phyloP scores from a whole-genome alignment of 2,113 vertebrate species.

The Neotoma lepida region DNA sequence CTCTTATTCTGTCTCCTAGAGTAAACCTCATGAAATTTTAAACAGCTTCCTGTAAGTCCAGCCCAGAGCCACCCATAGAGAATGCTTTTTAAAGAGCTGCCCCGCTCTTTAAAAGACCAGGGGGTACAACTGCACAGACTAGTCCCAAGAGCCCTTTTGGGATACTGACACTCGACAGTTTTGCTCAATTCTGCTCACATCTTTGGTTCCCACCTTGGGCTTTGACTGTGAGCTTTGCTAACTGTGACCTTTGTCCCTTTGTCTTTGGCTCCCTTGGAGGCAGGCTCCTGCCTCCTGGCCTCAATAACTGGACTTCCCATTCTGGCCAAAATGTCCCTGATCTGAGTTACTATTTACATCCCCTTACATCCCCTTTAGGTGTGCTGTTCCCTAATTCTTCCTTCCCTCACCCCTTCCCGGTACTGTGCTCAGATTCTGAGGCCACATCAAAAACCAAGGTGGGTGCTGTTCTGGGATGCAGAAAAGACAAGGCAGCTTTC shows the following conservation, averaged over 20 bases:
- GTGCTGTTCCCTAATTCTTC: neutral
- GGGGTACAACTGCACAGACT: accelerated
- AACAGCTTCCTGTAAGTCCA: neutral
- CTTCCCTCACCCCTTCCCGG: too few relatives aligned
- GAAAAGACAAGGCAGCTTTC: neutral
- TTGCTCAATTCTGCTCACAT: neutral
- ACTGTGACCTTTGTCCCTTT: slow-evolving; percentile 8
- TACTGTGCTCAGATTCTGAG: neutral
- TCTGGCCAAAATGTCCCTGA: neutral
- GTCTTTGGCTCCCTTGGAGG: neutral
- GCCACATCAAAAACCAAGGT: neutral
- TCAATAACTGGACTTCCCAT: neutral
- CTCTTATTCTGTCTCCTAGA: neutral
- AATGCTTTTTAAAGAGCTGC: neutral
- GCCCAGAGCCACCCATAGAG: neutral
- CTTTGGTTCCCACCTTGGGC: neutral
- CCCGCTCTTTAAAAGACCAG: accelerated
- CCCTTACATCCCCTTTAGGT: neutral
- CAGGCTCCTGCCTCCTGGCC: neutral
- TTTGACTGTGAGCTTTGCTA: slow-evolving; percentile 2
- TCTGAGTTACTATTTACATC: neutral
- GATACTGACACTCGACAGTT: neutral
- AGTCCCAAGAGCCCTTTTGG: neutral
- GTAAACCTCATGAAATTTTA: neutral
- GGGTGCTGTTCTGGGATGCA: neutral